These are phyloP conservation scores for Monomorium pharaonis DNA, from an alignment of 1,140 invertebrate species.

Conservation along the genomic window DNA sequence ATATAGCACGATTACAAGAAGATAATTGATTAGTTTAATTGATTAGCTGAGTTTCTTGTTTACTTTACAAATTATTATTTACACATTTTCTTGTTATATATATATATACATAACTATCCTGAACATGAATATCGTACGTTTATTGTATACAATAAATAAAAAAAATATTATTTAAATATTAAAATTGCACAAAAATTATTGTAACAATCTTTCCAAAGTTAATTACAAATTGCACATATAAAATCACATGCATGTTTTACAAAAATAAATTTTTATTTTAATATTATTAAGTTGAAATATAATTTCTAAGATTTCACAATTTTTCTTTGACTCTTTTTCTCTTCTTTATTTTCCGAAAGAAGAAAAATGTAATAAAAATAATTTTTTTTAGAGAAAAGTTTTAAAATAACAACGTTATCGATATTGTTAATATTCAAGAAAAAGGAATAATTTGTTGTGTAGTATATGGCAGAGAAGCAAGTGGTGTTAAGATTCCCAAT, in stretches of 20 bases:
- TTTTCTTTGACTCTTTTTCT: neutral
- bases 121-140: neutral
- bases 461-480: neutral
- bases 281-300: neutral
- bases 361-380: neutral
- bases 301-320: neutral
- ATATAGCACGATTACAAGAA: neutral
- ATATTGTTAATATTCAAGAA: neutral
- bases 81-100: conserved; percentile 2
- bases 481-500: no score
- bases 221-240: neutral
- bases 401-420: neutral
- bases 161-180: neutral
- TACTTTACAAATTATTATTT: conserved; percentile 29
- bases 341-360: neutral
- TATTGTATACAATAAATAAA: conserved; percentile 7
- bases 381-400: neutral
- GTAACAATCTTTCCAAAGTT: neutral
- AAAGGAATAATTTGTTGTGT: neutral
- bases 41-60: neutral
- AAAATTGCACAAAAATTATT: neutral
- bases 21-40: neutral
- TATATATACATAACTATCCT: neutral
- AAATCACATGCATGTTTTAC: neutral
- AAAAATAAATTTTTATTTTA: neutral